These are phyloP conservation scores for Eutrigla gurnardus DNA, from an alignment of 2,797 vertebrate genomes.

Conservation along the genomic window DNA sequence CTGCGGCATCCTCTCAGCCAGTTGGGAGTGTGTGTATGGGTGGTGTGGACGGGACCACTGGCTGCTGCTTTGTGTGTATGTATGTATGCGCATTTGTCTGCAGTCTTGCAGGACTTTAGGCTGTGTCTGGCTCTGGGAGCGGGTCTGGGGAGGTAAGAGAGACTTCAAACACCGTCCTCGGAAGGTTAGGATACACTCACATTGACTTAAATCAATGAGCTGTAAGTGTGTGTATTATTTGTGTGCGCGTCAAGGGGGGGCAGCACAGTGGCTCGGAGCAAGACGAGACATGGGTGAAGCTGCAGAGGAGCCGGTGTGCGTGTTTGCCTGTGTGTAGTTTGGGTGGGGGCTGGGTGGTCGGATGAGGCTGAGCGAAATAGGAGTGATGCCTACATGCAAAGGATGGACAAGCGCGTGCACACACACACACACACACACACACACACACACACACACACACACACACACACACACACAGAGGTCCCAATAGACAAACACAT, in stretches of 20 bases:
- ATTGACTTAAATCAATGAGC: constrained; percentile 84
- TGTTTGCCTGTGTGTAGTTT: constrained; percentile 28
- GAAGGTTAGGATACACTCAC: constrained; percentile 80
- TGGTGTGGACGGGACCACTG: constrained; percentile 77
- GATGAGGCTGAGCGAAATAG: constrained; percentile 37
- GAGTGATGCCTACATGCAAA: constrained; percentile 68
- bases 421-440: constrained; percentile 13
- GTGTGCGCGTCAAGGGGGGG: constrained; percentile 64
- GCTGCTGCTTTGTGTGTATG: constrained; percentile 46
- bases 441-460: constrained; percentile 30
- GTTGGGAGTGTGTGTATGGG: constrained; percentile 76
- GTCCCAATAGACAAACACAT: constrained; percentile 42
- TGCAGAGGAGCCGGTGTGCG: constrained; percentile 48
- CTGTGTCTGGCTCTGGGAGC: constrained; percentile 79
- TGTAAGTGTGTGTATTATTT: constrained; percentile 78
- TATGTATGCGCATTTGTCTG: constrained; percentile 46
- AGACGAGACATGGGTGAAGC: constrained; percentile 60
- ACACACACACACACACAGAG: constrained; percentile 30
- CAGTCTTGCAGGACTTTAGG: constrained; percentile 77
- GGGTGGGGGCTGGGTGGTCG: constrained; percentile 43
- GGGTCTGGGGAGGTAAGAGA: constrained; percentile 77
- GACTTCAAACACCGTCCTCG: constrained; percentile 80
- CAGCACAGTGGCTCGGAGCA: constrained; percentile 72
- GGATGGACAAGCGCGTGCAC: constrained; percentile 36
- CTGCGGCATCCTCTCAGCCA: constrained; percentile 71